Percentiles rank a stretch among this genome's conserved stretches.
phyloP scores from a whole-genome alignment of 2,113 vertebrate species.

The Synodontis membranacea region DNA sequence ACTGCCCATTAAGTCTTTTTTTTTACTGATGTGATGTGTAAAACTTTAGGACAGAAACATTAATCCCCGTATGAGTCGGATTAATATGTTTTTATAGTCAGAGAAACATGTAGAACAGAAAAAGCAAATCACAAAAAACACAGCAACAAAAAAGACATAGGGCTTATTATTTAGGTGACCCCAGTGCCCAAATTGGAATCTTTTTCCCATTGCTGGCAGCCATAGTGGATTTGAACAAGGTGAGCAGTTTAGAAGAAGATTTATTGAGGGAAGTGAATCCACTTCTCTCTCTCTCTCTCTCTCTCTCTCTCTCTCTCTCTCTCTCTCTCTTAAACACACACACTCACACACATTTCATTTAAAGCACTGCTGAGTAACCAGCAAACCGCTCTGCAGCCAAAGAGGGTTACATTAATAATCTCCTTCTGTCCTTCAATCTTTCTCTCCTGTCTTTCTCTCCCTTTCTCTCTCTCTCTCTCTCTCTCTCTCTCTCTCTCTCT shows the following conservation, averaged over 20 bases:
- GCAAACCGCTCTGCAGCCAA: constrained; percentile 32
- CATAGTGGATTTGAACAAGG: not conserved
- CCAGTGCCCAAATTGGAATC: not conserved
- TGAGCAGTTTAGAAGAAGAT: constrained; percentile 2
- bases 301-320: not conserved
- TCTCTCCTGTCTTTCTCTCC: not conserved
- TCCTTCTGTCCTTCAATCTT: not conserved
- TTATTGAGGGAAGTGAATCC: not conserved
- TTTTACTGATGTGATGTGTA: not conserved
- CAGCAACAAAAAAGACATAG: not conserved
- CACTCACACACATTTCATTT: constrained; percentile 17
- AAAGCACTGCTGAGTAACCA: constrained; percentile 34
- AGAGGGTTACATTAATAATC: constrained; percentile 30
- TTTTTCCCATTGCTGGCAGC: not conserved
- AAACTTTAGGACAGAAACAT: not conserved
- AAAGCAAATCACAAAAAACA: not conserved
- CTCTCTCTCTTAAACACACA: not conserved
- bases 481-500: not conserved
- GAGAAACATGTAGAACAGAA: not conserved
- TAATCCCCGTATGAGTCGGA: not conserved
- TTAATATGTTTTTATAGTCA: not conserved
- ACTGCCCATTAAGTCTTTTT: not conserved
- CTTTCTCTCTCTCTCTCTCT: not conserved
- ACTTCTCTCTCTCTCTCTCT: not conserved
- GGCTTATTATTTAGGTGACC: not conserved